Evolutionary conservation across 2,113 vertebrate species (phyloP).

Genomic region (Riparia riparia): DNA sequence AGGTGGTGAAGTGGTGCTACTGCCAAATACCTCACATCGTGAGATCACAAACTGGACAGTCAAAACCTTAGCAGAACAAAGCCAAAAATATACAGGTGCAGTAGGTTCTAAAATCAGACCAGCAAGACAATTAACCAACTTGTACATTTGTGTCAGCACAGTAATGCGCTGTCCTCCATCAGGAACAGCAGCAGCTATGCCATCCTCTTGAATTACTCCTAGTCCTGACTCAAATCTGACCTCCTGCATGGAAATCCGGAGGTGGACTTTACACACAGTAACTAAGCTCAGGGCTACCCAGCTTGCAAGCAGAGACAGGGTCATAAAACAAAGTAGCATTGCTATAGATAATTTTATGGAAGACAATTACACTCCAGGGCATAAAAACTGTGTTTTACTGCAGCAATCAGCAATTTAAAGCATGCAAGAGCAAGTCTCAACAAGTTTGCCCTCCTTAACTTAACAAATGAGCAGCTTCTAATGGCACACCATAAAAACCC

Average conservation of each 20-base stretch:
- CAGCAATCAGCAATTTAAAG: constrained; percentile 20
- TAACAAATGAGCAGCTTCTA: background rate
- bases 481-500: background rate
- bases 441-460: background rate
- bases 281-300: background rate
- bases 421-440: constrained; percentile 13
- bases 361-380: background rate
- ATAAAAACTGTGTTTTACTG: constrained; percentile 5
- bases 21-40: background rate
- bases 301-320: background rate
- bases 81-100: background rate
- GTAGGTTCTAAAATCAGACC: background rate
- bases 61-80: background rate
- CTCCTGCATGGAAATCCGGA: background rate
- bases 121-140: background rate
- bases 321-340: background rate
- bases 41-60: background rate
- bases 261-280: background rate
- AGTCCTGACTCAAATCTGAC: background rate
- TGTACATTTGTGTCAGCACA: background rate
- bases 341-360: background rate
- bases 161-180: background rate
- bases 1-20: background rate
- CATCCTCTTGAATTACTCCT: background rate
- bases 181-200: background rate